A percentile compares a stretch with the other conserved stretches of the same genome.
Evolutionary conservation across 2,113 vertebrate species (phyloP).

Genomic region (Engystomops pustulosus): DNA sequence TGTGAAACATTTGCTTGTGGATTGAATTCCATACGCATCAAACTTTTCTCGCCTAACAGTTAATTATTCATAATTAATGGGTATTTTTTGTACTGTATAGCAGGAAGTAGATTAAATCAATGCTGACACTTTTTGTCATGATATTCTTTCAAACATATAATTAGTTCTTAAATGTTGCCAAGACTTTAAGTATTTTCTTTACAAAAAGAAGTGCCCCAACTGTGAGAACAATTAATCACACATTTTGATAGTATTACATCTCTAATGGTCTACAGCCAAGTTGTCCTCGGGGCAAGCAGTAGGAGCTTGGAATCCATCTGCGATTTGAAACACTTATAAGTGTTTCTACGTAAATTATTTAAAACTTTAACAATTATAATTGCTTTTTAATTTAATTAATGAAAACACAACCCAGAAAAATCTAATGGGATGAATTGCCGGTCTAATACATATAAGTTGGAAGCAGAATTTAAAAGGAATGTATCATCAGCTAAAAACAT

Average conservation of each 20-base stretch:
- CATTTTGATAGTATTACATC: conserved; percentile 51
- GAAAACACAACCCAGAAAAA: conserved; percentile 32
- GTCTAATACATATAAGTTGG: background rate
- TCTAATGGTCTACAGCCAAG: conserved; percentile 45
- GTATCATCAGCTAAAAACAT: background rate
- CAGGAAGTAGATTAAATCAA: background rate
- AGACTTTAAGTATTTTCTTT: background rate
- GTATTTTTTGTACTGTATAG: background rate
- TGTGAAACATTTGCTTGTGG: background rate
- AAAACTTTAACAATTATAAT: conserved; percentile 49
- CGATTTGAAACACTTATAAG: conserved; percentile 47
- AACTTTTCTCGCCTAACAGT: too few relatives aligned
- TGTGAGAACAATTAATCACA: conserved; percentile 55
- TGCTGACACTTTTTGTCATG: conserved; percentile 2
- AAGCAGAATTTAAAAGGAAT: background rate
- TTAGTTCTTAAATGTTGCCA: conserved; percentile 27
- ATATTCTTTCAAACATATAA: conserved; percentile 19
- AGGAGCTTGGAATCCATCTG: conserved; percentile 43
- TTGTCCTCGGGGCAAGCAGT: conserved; percentile 47
- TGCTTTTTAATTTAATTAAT: conserved; percentile 54
- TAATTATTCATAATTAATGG: background rate
- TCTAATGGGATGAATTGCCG: conserved; percentile 5
- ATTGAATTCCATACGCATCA: background rate
- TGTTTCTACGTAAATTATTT: conserved; percentile 30
- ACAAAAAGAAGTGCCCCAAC: conserved; percentile 24